Conservation (phyloP, 2,113 vertebrate genomes). For the Telmatochromis sp. region DNA sequence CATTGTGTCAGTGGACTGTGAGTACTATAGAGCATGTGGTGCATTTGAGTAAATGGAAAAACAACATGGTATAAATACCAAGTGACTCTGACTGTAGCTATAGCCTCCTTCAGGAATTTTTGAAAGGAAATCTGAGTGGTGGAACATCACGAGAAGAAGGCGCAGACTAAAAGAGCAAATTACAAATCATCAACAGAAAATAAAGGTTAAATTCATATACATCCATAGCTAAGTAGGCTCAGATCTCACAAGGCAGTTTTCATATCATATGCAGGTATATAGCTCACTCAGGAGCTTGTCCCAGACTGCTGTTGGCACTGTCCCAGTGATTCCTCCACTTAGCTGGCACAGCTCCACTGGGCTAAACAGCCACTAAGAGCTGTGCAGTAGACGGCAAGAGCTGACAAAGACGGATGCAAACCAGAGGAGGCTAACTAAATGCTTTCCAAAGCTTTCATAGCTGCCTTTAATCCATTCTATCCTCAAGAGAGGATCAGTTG, state of each 20-base stretch:
- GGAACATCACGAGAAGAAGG: not conserved
- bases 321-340: constrained; percentile 7
- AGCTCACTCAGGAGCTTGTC: constrained; percentile 8
- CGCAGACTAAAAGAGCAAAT: not conserved
- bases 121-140: not conserved
- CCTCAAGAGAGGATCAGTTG: not conserved
- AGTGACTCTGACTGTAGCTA: not conserved
- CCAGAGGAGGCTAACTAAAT: constrained; percentile 10
- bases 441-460: not conserved
- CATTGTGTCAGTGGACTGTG: not conserved
- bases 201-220: not conserved
- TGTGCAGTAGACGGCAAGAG: not conserved
- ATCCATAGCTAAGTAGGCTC: not conserved
- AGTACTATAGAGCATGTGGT: not conserved
- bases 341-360: not conserved
- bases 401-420: not conserved
- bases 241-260: not conserved
- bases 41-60: not conserved
- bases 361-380: not conserved
- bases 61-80: not conserved
- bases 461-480: constrained; percentile 11
- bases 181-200: not conserved
- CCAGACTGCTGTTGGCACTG: not conserved
- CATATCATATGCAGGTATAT: not conserved
- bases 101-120: not conserved